These are phyloP conservation scores for Pampus argenteus DNA, from an alignment of 2,797 vertebrate species.

Conservation along the genomic window DNA sequence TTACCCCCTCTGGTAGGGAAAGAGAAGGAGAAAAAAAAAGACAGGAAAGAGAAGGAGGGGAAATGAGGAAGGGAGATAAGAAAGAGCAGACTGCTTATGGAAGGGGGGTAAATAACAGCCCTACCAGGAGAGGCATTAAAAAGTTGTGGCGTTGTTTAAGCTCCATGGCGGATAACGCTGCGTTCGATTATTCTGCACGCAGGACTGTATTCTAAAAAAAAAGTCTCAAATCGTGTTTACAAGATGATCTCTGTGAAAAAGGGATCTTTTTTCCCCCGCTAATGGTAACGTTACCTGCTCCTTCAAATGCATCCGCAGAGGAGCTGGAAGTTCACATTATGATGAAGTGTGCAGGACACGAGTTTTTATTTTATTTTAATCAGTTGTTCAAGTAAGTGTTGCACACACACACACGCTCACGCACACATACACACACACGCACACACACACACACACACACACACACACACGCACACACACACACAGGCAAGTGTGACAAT, in stretches of 20 bases:
- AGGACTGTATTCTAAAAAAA: no score
- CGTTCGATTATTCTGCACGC: slow-evolving; percentile 41
- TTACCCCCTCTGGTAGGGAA: slow-evolving; percentile 86
- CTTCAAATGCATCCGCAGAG: neutral
- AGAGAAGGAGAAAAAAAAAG: slow-evolving; percentile 61
- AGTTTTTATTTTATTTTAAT: neutral
- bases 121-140: slow-evolving; percentile 52
- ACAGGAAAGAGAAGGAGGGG: slow-evolving; percentile 41
- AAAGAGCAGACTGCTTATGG: slow-evolving; percentile 42
- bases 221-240: slow-evolving; percentile 67
- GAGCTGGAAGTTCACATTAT: neutral
- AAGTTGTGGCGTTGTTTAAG: slow-evolving; percentile 59
- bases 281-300: slow-evolving; percentile 18
- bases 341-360: neutral
- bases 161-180: slow-evolving; percentile 47
- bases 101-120: slow-evolving; percentile 48
- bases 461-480: neutral
- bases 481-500: neutral
- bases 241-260: slow-evolving; percentile 68
- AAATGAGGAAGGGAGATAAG: slow-evolving; percentile 48
- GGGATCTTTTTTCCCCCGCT: slow-evolving; percentile 13
- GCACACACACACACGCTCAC: neutral
- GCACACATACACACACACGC: neutral
- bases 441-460: neutral
- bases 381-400: neutral